Base-by-base conservation (phyloP, 2,797 vertebrate species). In the Xyrichtys novacula region DNA sequence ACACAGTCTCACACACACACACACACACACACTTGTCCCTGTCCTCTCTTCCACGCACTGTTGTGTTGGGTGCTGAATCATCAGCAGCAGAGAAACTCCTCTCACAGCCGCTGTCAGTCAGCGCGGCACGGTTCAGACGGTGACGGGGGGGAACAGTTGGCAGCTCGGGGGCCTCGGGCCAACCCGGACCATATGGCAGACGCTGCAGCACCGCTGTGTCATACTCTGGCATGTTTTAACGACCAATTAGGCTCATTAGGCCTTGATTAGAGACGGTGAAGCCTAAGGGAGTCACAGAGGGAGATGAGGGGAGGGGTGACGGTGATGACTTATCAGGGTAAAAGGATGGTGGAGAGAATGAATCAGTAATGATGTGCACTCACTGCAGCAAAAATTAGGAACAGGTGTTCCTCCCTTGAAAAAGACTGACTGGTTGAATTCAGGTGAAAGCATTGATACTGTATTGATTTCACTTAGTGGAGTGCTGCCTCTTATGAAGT, bases 181-280 rank as follows among this genome's bases (percentile, higher is more conserved):
- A 84, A 87, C 81, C 79, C 87, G 44, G 15, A 85, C 89, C 93
- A 93, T 91, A 94, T 93, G 92, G 89, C 91, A 90, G 85, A 92
- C 76, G 89, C 87, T 83, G 83, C 65, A 73, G 81, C 76, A 65
- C 78, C 72, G 55, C 91, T 87, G 91, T 90, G 92, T 93, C 86
- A 89, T 89, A 90, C 90, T 84, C 85, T 75, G 85, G 82, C 91
- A 92, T 92, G 92, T 92, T 93, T 94, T 94, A 95, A 94, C 90
- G 87, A 93, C 90, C 92, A 94, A 94, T 95, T 95, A 95, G 84
- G 88, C 91, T 93, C 93, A 94, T 95, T 95, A 94, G 90, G 89
- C 81, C 90, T 92, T 94, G 92, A 94, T 95, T 94, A 94, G 88
- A 85, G 89, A 89, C 53, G 83, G 87, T 54, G 63, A 89, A 84